A percentile compares a stretch with the other conserved stretches of the same genome.
These are phyloP conservation scores for Liopterus haemorrhoidalis DNA, from an alignment of 2,888 invertebrate genomes.

Conservation along the genomic window DNA sequence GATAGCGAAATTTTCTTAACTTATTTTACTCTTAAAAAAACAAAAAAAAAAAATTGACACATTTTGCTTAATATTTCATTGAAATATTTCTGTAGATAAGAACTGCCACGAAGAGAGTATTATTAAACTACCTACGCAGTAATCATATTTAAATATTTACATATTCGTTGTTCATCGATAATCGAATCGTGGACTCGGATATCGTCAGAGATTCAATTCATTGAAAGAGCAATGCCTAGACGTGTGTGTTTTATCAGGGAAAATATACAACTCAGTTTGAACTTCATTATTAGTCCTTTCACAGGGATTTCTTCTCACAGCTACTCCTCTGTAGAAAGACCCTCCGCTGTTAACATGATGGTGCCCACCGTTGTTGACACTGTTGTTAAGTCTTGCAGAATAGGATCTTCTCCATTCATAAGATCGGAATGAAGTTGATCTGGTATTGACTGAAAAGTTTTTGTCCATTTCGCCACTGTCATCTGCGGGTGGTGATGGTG, in stretches of 20 bases:
- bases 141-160: too few relatives aligned
- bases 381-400: slow-evolving; percentile 17
- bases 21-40: too few relatives aligned
- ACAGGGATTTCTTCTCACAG: slow-evolving; percentile 27
- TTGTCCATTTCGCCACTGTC: slow-evolving; percentile 39
- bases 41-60: too few relatives aligned
- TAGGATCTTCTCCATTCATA: slow-evolving; percentile 27
- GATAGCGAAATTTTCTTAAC: too few relatives aligned
- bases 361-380: slow-evolving; percentile 24
- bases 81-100: too few relatives aligned
- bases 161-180: too few relatives aligned
- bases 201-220: too few relatives aligned
- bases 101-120: too few relatives aligned
- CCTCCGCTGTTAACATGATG: slow-evolving; percentile 32
- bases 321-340: slow-evolving; percentile 37
- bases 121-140: too few relatives aligned
- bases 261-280: slow-evolving; percentile 27
- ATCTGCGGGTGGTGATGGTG: slow-evolving; percentile 33
- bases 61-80: too few relatives aligned
- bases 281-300: slow-evolving; percentile 13
- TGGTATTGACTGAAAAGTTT: slow-evolving; percentile 32
- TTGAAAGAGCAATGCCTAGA: too few relatives aligned
- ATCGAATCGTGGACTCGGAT: too few relatives aligned
- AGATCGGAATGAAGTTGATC: slow-evolving; percentile 19
- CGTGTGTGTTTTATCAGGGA: slow-evolving; percentile 17